phyloP scores from a whole-genome alignment of 2,113 vertebrate genomes.

The Nothobranchius kuhntae region DNA sequence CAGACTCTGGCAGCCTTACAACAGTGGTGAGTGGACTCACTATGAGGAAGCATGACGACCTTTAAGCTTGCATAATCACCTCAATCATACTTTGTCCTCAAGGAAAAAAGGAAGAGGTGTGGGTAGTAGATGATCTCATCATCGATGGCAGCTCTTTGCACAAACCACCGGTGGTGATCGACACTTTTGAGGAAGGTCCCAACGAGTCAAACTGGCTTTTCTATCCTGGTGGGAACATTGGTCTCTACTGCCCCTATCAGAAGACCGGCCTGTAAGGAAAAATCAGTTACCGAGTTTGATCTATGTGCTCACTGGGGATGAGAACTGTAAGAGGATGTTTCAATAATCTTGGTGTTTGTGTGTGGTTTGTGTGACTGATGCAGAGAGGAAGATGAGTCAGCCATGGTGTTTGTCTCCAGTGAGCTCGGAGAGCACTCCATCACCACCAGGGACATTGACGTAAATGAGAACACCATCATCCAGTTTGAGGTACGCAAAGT shows the following conservation, averaged over 20 bases:
- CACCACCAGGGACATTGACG: constrained; percentile 91
- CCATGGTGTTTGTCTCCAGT: constrained; percentile 98
- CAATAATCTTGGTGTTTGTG: constrained; percentile 14
- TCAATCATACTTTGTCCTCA: constrained; percentile 17
- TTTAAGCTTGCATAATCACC: neutral
- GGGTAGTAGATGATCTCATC: constrained; percentile 97
- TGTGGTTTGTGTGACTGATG: constrained; percentile 22
- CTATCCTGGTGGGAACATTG: constrained; percentile 95
- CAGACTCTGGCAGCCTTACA: constrained; percentile 97
- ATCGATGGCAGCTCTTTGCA: constrained; percentile 92
- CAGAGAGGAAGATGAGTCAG: constrained; percentile 95
- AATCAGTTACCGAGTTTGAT: neutral
- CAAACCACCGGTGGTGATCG: constrained; percentile 86
- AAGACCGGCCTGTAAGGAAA: constrained; percentile 90
- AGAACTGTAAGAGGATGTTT: constrained; percentile 7
- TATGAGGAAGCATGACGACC: neutral
- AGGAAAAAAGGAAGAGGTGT: constrained; percentile 99
- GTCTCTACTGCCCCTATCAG: constrained; percentile 95
- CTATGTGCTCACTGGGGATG: neutral
- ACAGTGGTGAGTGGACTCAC: constrained; percentile 83
- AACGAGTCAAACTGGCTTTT: constrained; percentile 95
- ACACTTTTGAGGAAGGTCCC: constrained; percentile 93
- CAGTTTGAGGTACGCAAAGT: constrained; percentile 91
- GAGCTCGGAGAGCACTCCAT: constrained; percentile 96
- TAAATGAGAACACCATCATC: constrained; percentile 96